Base-by-base conservation (phyloP, 1,140 invertebrate genomes). In the Scaptomyza hsui region DNA sequence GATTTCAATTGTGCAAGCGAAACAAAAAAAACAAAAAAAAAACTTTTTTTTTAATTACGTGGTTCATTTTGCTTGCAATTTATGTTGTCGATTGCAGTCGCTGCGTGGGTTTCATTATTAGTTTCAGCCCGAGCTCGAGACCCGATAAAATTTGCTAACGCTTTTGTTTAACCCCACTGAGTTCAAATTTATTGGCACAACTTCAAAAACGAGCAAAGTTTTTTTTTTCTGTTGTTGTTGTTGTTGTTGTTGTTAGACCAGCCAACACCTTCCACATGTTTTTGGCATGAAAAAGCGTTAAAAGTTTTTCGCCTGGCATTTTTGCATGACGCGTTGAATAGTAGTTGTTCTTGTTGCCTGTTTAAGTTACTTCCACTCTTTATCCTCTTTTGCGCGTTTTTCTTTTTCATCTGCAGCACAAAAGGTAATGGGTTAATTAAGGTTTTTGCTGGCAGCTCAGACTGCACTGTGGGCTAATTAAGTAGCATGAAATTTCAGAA, bases 181-280 rank as follows among this genome's bases (percentile, higher is more conserved):
- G 67, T 35, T 21, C 59, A 63, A 83, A 85, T 85, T 85, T 85
- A 85, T 85, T 85, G 77, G 81, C 80, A 60, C 53, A 74, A 74
- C 63, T 83, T 75, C 80, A 63, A 69, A 85, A 85, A 75, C 35
- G 51, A 26, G 47, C 52, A 72, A 72, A 72, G 69, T 85, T 85
- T 85, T 80, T 59, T 21, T 21, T 21, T n/a, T n/a, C n/a, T n/a
- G n/a, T n/a, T n/a, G n/a, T n/a, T n/a, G n/a, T n/a, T n/a, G n/a
- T n/a, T n/a, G n/a, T n/a, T n/a, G 72, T 85, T 85, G 80, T 86
- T 60, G 63, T 49, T 59, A 21, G 32, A 37, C 32, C 26, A 29
- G 37, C 81, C 81, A 86, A 86, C 80, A 86, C 77, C 82, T 85
- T 86, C 64, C 68, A 68, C 81, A 81, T 80, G 81, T 77, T 88